Base-by-base conservation (phyloP, 2,888 invertebrate genomes). In the Andrena bucephala region DNA sequence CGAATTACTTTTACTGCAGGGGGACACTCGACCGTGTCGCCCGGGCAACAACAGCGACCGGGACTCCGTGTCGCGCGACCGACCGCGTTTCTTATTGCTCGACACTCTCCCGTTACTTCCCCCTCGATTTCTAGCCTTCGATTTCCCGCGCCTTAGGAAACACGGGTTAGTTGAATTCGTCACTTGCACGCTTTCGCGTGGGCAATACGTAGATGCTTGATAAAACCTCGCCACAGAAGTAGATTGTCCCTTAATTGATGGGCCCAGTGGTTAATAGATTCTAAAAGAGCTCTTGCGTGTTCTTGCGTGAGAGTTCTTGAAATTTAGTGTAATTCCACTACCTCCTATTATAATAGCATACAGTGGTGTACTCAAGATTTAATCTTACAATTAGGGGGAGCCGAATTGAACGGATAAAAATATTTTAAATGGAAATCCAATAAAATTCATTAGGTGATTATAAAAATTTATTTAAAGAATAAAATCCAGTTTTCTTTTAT, bases 1-100 rank as follows among this genome's bases (percentile, higher is more conserved):
- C 88, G 89, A 91, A 92, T 89, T 87, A 84, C 80, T 89, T 92
- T 92, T 92, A 92, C 87, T 87, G 85, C 85, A 70, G 81, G 85
- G 63, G 81, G 80, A 68, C 36, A 57, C 42, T 77, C 77, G 78
- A 77, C 77, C 83, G 66, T 86, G 71, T 75, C 72, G 42, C n/a
- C n/a, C 63, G 16, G 42, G 42, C 42, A 8, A 59, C 77, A 69
- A 74, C 72, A 81, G 86, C 33, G 52, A 10, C 81, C 81, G 63
- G 83, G 84, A 70, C 86, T 80, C 78, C 69, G 85, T 88, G 91
- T 90, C 91, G 86, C 87, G 89, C 84, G 87, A 84, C 85, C 85
- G 78, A 66, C 77, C 80, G 76, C 78, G 69, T 81, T 79, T 31
- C 73, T 79, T 67, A 52, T 75, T 81, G 66, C 62, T 54, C 66